These are phyloP conservation scores for Bombyx mori DNA, from an alignment of 1,140 invertebrate genomes.

Conservation along the genomic window DNA sequence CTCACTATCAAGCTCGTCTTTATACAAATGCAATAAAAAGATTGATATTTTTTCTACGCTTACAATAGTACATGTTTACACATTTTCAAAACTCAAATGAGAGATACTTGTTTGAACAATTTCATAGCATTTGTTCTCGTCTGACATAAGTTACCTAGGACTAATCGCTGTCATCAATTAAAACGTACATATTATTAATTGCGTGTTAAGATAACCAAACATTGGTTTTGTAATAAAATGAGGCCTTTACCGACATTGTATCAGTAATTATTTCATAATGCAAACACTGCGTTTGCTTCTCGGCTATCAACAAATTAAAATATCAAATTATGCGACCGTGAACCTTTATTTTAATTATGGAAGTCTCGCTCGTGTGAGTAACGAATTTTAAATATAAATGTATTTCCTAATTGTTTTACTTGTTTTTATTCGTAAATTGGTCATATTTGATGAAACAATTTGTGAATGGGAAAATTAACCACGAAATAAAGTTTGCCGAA, in stretches of 20 bases:
- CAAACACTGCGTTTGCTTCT: constrained; percentile 27
- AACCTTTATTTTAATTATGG: constrained; percentile 34
- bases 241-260: constrained; percentile 23
- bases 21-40: no score
- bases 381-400: constrained; percentile 10
- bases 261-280: constrained; percentile 45
- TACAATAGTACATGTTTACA: no score
- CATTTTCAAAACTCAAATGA: no score
- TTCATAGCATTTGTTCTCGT: no score
- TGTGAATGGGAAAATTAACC: no score
- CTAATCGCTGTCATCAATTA: no score
- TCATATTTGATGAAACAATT: no score
- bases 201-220: constrained; percentile 18
- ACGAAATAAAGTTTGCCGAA: no score
- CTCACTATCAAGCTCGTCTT: no score
- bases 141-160: no score
- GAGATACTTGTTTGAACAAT: no score
- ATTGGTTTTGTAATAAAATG: constrained; percentile 28
- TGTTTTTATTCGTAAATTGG: neutral
- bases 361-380: constrained; percentile 19
- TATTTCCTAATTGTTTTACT: neutral
- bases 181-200: neutral
- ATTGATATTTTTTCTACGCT: no score
- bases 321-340: constrained; percentile 37
- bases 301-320: constrained; percentile 42